Conservation (phyloP, 2,113 vertebrate species). For the Bubalus kerabau region DNA sequence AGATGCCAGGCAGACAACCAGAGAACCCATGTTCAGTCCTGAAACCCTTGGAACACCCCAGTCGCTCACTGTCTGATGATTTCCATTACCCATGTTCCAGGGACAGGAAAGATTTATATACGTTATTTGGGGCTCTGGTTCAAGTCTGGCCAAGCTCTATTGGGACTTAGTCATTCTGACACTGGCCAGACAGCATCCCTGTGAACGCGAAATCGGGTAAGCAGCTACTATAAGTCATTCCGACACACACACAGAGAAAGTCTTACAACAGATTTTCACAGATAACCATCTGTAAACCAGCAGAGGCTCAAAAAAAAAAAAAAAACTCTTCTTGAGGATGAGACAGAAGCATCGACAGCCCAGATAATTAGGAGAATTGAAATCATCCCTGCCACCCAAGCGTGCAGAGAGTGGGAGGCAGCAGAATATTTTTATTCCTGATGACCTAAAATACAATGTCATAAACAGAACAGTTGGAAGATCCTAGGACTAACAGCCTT, state of each 20-base stretch:
- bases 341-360: background rate
- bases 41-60: background rate
- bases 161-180: background rate
- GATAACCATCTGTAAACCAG: background rate
- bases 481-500: background rate
- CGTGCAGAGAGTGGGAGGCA: conserved; percentile 41
- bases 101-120: background rate
- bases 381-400: conserved; percentile 44
- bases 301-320: background rate
- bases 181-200: background rate
- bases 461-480: conserved; percentile 33
- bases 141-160: background rate
- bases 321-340: background rate
- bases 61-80: background rate
- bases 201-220: background rate
- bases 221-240: background rate
- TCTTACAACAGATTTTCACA: background rate
- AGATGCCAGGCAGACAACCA: background rate
- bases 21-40: background rate
- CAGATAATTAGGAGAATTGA: background rate
- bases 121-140: background rate
- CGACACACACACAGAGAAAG: background rate
- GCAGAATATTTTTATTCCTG: conserved; percentile 60
- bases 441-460: conserved; percentile 32
- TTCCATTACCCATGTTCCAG: background rate